A percentile compares a stretch with the other conserved stretches of the same genome.
Conservation (phyloP, 2,797 vertebrate species). For the Ceryle rudis region DNA sequence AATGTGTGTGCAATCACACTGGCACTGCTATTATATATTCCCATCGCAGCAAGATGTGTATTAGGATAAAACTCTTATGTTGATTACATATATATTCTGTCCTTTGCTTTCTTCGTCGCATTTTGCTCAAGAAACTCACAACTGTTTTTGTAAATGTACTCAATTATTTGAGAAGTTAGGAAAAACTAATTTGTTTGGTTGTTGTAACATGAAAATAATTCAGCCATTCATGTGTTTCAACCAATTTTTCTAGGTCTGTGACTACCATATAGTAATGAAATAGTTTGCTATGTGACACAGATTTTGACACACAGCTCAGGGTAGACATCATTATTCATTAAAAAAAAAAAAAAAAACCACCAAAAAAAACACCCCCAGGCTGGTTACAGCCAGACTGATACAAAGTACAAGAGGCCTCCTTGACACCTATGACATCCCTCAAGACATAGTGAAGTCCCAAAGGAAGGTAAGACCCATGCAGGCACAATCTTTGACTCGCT, state of each 20-base stretch:
- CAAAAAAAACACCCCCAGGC: background rate
- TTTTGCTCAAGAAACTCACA: background rate
- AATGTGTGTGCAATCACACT: background rate
- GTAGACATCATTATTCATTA: background rate
- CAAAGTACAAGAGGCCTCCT: background rate
- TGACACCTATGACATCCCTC: background rate
- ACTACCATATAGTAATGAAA: background rate
- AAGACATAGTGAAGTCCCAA: conserved; percentile 39
- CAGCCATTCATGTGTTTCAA: background rate
- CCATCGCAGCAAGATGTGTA: background rate
- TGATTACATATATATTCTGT: background rate
- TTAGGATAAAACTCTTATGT: background rate
- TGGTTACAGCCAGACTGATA: background rate
- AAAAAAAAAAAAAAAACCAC: too few species aligned
- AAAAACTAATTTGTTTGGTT: background rate
- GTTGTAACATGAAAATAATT: background rate
- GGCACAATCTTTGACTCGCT: background rate
- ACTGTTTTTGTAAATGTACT: background rate
- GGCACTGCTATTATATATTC: background rate
- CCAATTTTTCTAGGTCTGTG: background rate
- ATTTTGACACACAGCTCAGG: background rate
- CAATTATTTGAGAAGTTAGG: background rate
- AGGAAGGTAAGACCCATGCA: background rate
- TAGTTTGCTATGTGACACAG: background rate
- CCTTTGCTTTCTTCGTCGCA: background rate